Percentiles rank a stretch among this genome's conserved stretches.
Conservation (phyloP, 2,113 vertebrate species). For the Capreolus pygargus region DNA sequence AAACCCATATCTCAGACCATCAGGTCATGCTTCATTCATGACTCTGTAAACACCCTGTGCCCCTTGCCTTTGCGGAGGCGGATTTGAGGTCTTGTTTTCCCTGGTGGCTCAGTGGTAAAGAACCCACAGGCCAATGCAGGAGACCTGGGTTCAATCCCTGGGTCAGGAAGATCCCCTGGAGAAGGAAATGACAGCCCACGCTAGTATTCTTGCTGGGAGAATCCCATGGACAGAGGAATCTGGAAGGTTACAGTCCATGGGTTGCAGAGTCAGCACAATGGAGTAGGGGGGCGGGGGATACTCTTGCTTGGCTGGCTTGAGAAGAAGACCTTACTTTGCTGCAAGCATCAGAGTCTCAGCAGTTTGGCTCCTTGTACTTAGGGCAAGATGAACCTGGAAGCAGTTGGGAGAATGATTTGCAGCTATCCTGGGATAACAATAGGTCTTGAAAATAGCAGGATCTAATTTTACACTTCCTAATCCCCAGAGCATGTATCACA, state of each 20-base stretch:
- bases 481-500: not conserved
- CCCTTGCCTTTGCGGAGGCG: not conserved
- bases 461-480: not conserved
- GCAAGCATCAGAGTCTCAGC: not conserved
- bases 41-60: not conserved
- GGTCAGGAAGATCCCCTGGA: not conserved
- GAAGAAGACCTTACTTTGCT: not conserved
- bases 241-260: not conserved
- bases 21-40: not conserved
- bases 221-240: not conserved
- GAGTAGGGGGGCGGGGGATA: accelerated
- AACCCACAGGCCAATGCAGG: not conserved
- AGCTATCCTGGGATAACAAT: not conserved
- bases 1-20: not conserved
- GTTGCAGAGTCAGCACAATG: accelerated
- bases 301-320: not conserved
- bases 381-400: not conserved
- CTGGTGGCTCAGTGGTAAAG: not conserved
- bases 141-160: not conserved
- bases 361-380: not conserved
- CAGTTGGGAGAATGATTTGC: not conserved
- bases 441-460: not conserved
- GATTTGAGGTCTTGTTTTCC: not conserved
- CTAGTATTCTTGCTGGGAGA: not conserved
- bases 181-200: not conserved